Evolutionary conservation across 2,113 vertebrate genomes (phyloP).

Genomic region (Rutilus rutilus): DNA sequence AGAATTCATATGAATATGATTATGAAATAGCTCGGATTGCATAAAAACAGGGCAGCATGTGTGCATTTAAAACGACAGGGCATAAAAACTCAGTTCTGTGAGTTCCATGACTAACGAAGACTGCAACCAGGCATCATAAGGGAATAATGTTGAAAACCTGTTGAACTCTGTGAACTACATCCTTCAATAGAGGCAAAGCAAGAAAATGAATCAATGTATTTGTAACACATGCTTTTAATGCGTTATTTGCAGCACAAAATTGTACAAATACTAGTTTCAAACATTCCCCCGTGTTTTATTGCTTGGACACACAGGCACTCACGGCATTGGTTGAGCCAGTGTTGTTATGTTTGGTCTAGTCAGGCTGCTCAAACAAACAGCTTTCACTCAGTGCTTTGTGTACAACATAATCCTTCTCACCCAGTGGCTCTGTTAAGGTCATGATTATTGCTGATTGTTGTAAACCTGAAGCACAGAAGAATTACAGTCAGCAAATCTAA

Average conservation of each 20-base stretch:
- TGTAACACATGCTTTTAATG: not conserved
- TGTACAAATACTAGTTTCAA: not conserved
- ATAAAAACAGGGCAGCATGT: slow-evolving; percentile 18
- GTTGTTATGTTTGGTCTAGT: not conserved
- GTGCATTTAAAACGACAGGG: not conserved
- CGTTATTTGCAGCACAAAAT: not conserved
- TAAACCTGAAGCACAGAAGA: not conserved
- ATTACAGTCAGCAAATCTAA: slow-evolving; percentile 6
- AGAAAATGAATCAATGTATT: not conserved
- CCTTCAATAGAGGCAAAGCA: not conserved
- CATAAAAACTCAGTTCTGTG: slow-evolving; percentile 11
- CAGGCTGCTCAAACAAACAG: not conserved
- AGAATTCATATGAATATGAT: slow-evolving; percentile 29
- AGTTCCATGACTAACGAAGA: not conserved
- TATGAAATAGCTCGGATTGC: not conserved
- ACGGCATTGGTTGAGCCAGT: not conserved
- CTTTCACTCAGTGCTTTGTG: not conserved
- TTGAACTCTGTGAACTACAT: not conserved
- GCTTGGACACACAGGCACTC: not conserved
- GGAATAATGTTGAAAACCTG: slow-evolving; percentile 12
- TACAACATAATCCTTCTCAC: not conserved
- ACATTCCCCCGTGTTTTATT: not conserved
- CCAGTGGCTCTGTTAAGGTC: not conserved
- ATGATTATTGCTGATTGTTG: not conserved
- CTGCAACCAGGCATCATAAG: not conserved